These are phyloP conservation scores for Dunckerocampus dactyliophorus DNA, from an alignment of 2,113 vertebrate genomes.

Conservation along the genomic window DNA sequence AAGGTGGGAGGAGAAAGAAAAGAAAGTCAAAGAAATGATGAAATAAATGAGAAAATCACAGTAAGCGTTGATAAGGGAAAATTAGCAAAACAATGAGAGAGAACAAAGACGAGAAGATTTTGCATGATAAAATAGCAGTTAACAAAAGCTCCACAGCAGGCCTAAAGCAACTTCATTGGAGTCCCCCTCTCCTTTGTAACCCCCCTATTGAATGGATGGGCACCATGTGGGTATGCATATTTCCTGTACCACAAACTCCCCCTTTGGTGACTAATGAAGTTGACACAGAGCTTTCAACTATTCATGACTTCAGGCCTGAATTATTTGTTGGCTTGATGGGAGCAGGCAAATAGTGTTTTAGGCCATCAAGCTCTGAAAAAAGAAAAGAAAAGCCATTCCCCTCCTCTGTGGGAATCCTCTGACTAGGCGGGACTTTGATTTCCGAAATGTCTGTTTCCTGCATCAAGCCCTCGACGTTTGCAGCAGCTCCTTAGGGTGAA, in stretches of 20 bases:
- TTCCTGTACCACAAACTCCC: slow-evolving; percentile 49
- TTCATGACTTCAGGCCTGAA: slow-evolving; percentile 59
- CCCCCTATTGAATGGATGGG: slow-evolving; percentile 42
- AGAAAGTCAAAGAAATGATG: background rate
- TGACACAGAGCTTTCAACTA: slow-evolving; percentile 66
- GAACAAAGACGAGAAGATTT: slow-evolving; percentile 31
- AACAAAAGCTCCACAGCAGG: slow-evolving; percentile 60
- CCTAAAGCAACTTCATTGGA: slow-evolving; percentile 37
- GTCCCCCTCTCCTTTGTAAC: slow-evolving; percentile 47
- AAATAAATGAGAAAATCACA: slow-evolving; percentile 27
- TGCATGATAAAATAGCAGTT: slow-evolving; percentile 63
- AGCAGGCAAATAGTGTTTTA: slow-evolving; percentile 56
- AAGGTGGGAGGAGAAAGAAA: background rate
- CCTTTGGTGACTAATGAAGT: slow-evolving; percentile 69
- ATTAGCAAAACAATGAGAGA: slow-evolving; percentile 32
- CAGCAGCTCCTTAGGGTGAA: slow-evolving; percentile 59
- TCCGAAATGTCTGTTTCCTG: slow-evolving; percentile 65
- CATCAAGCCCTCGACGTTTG: slow-evolving; percentile 58
- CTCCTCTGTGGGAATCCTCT: slow-evolving; percentile 64
- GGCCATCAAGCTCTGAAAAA: slow-evolving; percentile 39
- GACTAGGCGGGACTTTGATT: slow-evolving; percentile 66
- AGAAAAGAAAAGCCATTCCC: slow-evolving; percentile 10
- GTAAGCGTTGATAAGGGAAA: slow-evolving; percentile 28
- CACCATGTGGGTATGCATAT: slow-evolving; percentile 58
- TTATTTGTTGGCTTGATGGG: slow-evolving; percentile 64